These are phyloP conservation scores for Drosophila hydei DNA, from an alignment of 1,140 invertebrate genomes.

Conservation along the genomic window DNA sequence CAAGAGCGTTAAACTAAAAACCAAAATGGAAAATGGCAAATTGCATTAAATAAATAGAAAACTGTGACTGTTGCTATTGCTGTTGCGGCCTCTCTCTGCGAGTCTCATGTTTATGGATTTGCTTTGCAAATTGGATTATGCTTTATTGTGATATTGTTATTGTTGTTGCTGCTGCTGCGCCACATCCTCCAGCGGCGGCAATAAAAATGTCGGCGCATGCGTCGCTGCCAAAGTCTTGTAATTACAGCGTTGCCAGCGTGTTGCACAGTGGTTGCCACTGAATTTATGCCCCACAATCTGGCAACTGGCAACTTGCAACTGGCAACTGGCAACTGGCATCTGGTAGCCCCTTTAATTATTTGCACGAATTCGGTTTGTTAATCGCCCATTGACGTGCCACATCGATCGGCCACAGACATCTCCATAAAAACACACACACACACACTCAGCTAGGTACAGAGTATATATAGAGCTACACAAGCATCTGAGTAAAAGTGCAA, in stretches of 20 bases:
- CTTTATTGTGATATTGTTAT: conserved; percentile 54
- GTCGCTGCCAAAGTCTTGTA: conserved; percentile 42
- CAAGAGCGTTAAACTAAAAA: conserved; percentile 14
- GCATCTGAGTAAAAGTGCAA: conserved; percentile 55
- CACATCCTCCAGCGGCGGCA: conserved; percentile 43
- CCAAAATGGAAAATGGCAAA: conserved; percentile 50
- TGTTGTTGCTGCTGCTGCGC: conserved; percentile 32
- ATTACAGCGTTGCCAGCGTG: conserved; percentile 47
- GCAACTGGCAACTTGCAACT: conserved; percentile 20
- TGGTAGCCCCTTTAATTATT: conserved; percentile 61
- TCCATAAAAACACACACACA: conserved; percentile 31
- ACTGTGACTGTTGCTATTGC: conserved; percentile 27
- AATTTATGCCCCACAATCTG: conserved; percentile 23
- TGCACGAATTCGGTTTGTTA: conserved; percentile 65
- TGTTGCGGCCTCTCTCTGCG: conserved; percentile 13
- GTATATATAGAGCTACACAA: conserved; percentile 17
- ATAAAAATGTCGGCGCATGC: conserved; percentile 43
- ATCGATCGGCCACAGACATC: conserved; percentile 52
- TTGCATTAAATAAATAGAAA: conserved; percentile 64
- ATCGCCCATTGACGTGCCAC: conserved; percentile 54
- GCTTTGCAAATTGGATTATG: conserved; percentile 66
- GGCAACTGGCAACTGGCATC: conserved; percentile 7
- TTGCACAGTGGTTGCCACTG: conserved; percentile 35
- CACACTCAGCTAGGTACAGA: conserved; percentile 12
- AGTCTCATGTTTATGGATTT: conserved; percentile 45